A percentile compares a stretch with the other conserved stretches of the same genome.
Evolutionary conservation across 2,888 invertebrate species (phyloP).

Genomic region (Tenthredo scrophulariae): DNA sequence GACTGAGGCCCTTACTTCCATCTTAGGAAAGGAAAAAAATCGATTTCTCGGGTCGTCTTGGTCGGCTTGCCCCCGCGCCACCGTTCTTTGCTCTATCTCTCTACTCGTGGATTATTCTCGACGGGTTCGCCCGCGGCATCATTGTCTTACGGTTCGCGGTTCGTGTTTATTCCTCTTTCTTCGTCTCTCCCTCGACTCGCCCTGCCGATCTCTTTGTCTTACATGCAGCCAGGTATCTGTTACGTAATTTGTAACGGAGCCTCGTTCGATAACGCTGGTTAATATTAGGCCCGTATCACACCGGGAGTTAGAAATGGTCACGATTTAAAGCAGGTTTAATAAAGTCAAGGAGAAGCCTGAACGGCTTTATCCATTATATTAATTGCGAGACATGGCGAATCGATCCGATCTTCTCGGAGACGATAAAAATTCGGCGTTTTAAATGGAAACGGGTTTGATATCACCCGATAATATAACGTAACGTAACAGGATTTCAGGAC

Average conservation of each 20-base stretch:
- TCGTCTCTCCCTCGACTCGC: slow-evolving; percentile 14
- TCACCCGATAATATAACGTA: neutral
- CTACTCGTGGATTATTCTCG: neutral
- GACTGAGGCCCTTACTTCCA: slow-evolving; percentile 43
- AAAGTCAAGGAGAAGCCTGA: neutral
- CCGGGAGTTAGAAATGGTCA: neutral
- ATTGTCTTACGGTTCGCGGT: slow-evolving; percentile 44
- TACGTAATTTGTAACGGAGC: slow-evolving; percentile 65
- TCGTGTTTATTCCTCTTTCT: slow-evolving; percentile 12
- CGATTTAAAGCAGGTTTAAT: neutral
- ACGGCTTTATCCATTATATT: neutral
- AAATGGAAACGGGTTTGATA: neutral
- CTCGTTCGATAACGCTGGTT: slow-evolving; percentile 45
- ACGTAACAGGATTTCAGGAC: neutral
- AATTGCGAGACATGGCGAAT: neutral
- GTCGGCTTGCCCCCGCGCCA: slow-evolving; percentile 11
- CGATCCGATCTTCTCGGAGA: neutral
- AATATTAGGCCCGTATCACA: slow-evolving; percentile 40
- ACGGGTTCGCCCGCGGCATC: slow-evolving; percentile 39
- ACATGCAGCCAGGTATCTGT: slow-evolving; percentile 57
- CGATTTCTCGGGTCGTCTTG: slow-evolving; percentile 35
- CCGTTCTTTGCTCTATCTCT: neutral
- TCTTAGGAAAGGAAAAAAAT: slow-evolving; percentile 44
- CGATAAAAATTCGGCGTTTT: neutral
- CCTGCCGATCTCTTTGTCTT: neutral